Evolutionary conservation across 2,113 vertebrate genomes (phyloP).

Genomic region (Eidolon helvum): DNA sequence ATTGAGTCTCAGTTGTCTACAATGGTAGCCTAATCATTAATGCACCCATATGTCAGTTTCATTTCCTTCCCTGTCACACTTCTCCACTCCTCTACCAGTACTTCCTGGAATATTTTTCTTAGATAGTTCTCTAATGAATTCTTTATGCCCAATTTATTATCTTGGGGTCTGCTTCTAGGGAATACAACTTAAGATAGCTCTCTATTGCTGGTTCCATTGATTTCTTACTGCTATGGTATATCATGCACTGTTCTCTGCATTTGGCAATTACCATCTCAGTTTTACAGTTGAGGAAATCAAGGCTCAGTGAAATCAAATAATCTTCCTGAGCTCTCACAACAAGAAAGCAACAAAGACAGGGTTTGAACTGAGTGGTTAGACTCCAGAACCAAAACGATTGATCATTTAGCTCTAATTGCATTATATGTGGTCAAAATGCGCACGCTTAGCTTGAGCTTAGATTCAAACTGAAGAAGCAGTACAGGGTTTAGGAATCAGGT

Average conservation of each 20-base stretch:
- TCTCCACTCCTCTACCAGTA: neutral
- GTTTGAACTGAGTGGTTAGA: neutral
- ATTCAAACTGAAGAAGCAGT: neutral
- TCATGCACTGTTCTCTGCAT: neutral
- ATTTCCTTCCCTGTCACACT: neutral
- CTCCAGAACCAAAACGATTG: neutral
- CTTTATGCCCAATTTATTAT: neutral
- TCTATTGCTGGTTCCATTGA: neutral
- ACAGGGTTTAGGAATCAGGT: neutral
- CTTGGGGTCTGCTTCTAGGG: neutral
- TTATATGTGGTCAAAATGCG: neutral
- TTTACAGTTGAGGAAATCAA: slow-evolving; percentile 8
- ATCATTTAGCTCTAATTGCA: neutral
- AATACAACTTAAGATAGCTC: neutral
- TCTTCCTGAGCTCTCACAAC: neutral
- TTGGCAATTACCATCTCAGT: neutral
- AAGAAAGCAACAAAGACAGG: neutral
- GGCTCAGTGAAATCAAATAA: neutral
- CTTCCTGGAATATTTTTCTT: neutral
- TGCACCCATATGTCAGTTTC: neutral
- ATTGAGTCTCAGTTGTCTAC: neutral
- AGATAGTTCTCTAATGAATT: neutral
- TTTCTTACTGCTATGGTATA: neutral
- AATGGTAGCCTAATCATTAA: neutral
- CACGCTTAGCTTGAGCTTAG: neutral